phyloP scores from a whole-genome alignment of 2,113 vertebrate species.

The Istiophorus platypterus region DNA sequence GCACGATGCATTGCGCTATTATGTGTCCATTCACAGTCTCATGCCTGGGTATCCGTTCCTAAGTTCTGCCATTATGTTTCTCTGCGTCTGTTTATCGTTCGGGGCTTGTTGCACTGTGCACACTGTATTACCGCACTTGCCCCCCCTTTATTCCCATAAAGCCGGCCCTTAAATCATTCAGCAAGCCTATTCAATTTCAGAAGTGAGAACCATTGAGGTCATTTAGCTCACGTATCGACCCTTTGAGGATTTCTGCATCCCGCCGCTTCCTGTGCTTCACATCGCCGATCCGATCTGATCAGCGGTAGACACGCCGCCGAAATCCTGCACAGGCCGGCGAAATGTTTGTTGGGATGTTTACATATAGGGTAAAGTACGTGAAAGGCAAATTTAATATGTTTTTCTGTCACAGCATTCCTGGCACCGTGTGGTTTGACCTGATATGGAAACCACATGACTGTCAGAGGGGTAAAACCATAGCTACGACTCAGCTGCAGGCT shows the following conservation, averaged over 20 bases:
- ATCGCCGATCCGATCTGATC: slow-evolving; percentile 7
- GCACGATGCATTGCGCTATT: background rate
- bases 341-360: background rate
- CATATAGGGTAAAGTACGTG: background rate
- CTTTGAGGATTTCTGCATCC: slow-evolving; percentile 57
- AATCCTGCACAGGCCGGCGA: background rate
- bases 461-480: background rate
- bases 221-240: slow-evolving; percentile 61
- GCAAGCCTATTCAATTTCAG: slow-evolving; percentile 71
- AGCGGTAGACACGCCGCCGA: slow-evolving; percentile 6
- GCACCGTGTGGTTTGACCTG: background rate
- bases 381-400: background rate
- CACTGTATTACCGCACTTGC: slow-evolving; percentile 46
- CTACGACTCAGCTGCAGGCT: slow-evolving; percentile 14
- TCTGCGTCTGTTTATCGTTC: slow-evolving; percentile 57
- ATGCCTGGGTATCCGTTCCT: slow-evolving; percentile 43
- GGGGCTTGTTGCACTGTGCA: slow-evolving; percentile 38
- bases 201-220: slow-evolving; percentile 64
- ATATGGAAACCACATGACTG: background rate
- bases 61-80: slow-evolving; percentile 44
- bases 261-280: slow-evolving; percentile 45
- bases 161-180: slow-evolving; percentile 69
- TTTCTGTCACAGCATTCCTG: background rate
- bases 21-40: slow-evolving; percentile 27
- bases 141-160: slow-evolving; percentile 71